Evolutionary conservation across 2,797 vertebrate species (phyloP).

Genomic region (Decapterus maruadsi): DNA sequence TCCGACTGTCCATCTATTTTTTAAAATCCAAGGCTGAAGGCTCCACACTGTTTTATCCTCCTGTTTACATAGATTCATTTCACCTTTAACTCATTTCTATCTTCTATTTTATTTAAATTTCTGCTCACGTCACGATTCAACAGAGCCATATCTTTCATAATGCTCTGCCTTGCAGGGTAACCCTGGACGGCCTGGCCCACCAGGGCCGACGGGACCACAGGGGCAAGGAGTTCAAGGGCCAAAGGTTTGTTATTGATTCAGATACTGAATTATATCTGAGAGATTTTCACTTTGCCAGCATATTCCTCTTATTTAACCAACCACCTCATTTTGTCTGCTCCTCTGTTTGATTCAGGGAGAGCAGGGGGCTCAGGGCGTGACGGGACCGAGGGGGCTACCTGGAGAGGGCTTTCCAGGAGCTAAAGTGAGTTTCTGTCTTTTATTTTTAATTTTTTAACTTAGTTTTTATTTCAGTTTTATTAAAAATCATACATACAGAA

Average conservation of each 20-base stretch:
- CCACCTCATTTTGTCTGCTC: background rate
- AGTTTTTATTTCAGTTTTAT: too few species aligned
- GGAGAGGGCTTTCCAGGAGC: conserved; percentile 91
- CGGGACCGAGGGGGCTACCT: conserved; percentile 88
- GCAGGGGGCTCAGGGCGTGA: conserved; percentile 89
- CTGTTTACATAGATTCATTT: background rate
- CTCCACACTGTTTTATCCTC: background rate
- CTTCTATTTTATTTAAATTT: background rate
- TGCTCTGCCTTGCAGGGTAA: conserved; percentile 83
- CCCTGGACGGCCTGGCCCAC: conserved; percentile 86
- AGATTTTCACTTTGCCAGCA: background rate
- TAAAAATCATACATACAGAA: too few species aligned
- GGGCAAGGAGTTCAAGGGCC: conserved; percentile 91
- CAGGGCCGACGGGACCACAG: conserved; percentile 87
- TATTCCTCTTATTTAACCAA: too few species aligned
- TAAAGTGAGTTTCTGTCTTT: conserved; percentile 83
- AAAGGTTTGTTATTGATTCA: conserved; percentile 82
- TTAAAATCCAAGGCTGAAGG: background rate
- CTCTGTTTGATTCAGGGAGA: conserved; percentile 86
- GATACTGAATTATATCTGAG: background rate
- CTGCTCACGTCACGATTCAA: too few species aligned
- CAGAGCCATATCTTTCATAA: too few species aligned
- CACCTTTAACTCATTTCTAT: background rate
- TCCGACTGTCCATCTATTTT: background rate
- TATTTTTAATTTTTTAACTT: too few species aligned